These are phyloP conservation scores for Coremacera marginata DNA, from an alignment of 2,888 invertebrate genomes.

Conservation along the genomic window DNA sequence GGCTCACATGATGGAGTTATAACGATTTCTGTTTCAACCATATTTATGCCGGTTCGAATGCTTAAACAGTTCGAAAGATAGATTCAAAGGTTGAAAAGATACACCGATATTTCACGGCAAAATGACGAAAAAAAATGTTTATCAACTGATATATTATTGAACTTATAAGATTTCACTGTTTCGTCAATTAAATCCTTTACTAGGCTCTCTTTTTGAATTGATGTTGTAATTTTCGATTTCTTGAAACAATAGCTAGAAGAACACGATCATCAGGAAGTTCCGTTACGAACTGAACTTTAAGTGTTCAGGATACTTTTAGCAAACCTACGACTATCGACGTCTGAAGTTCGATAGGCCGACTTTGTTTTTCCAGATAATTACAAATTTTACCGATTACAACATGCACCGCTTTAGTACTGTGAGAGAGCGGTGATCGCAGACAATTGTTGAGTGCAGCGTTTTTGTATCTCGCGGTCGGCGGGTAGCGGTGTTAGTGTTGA, in stretches of 20 bases:
- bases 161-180: neutral
- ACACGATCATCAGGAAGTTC: slow-evolving; percentile 42
- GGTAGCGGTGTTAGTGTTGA: neutral
- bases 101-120: neutral
- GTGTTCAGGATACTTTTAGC: slow-evolving; percentile 42
- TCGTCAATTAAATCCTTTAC: neutral
- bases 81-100: neutral
- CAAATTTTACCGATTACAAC: slow-evolving; percentile 16
- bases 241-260: neutral
- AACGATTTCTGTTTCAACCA: slow-evolving; percentile 67
- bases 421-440: slow-evolving; percentile 12
- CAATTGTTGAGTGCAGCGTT: slow-evolving; percentile 21
- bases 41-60: slow-evolving; percentile 46
- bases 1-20: slow-evolving; percentile 64
- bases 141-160: neutral
- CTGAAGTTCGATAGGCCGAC: neutral
- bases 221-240: neutral
- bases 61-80: neutral
- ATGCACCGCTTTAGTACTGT: neutral
- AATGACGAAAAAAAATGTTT: neutral
- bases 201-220: neutral
- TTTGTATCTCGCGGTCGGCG: neutral
- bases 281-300: slow-evolving; percentile 41
- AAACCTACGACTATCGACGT: slow-evolving; percentile 35
- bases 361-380: slow-evolving; percentile 15